Base-by-base conservation (phyloP, 2,888 invertebrate species). In the Saturnia pavonia region DNA sequence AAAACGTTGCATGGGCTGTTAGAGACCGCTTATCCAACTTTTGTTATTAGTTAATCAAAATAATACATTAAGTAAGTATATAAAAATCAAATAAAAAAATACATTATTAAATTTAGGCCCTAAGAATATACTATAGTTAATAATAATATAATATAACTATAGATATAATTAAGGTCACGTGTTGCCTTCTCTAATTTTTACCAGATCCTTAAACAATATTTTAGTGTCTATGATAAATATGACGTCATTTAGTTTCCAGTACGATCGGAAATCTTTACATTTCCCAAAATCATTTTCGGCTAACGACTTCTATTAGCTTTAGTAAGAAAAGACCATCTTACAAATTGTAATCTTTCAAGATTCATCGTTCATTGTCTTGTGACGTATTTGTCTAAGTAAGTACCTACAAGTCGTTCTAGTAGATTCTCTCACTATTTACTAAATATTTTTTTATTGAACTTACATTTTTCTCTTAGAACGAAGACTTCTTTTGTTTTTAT, bases 211-310 rank as follows among this genome's bases (percentile, higher is more conserved):
- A 34, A 34, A 34, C 2, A 34, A 34, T 34, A 34, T 34, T 4
- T 34, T 34, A 34, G 34, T 6, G 34, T 34, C 34, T 34, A 34
- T 4, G 34, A 34, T 2, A 34, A 34, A 34, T 34, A 48, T 48
- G 48, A 48, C 48, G 19, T 48, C 11, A 40, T 40, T 19, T 65
- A 65, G 16, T 40, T 19, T 19, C 12, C n/a, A 65, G 65, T 65
- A 40, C 19, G 40, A 65, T 65, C 40, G 16, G 16, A 45, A 72
- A 69, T 48, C 40, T 45, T 70, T 69, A 69, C 57, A 67, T 16
- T 57, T 40, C 40, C 19, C 19, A 40, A 40, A 19, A 40, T 65
- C 65, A 11, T 65, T 65, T 34, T 1, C 16, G 6, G n/a, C 40
- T 40, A 40, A 65, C 40, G 65, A 65, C 40, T 65, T 65, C n/a